Evolutionary conservation across 2,113 vertebrate species (phyloP).

Genomic region (Pangasianodon gigas): DNA sequence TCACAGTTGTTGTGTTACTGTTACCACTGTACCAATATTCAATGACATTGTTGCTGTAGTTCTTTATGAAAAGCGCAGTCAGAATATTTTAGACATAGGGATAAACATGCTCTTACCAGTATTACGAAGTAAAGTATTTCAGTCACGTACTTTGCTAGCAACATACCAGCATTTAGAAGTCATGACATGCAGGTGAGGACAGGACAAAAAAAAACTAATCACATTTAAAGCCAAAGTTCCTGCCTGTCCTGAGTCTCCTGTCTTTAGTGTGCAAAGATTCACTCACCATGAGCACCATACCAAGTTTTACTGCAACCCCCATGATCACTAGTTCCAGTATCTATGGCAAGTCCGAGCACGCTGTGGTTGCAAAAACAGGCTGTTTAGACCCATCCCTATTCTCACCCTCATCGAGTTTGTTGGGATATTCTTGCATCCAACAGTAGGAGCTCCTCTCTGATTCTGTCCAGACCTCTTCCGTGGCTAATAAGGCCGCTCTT

Average conservation of each 20-base stretch:
- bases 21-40: background rate
- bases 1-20: background rate
- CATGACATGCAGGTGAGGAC: background rate
- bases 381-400: background rate
- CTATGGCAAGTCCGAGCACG: background rate
- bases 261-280: background rate
- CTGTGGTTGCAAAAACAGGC: conserved; percentile 42
- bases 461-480: conserved; percentile 32
- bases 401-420: background rate
- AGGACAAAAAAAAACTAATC: background rate
- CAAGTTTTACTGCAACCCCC: background rate
- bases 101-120: background rate
- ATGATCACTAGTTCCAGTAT: background rate
- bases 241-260: no score
- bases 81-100: background rate
- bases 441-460: background rate
- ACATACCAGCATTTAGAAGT: background rate
- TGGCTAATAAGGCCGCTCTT: conserved; percentile 54
- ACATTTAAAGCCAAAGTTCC: no score
- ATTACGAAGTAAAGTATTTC: background rate
- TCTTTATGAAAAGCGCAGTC: background rate
- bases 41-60: background rate
- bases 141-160: no score
- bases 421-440: conserved; percentile 24
- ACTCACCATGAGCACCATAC: background rate